Conservation (phyloP, 2,797 vertebrate species). For the Setipinna tenuifilis region DNA sequence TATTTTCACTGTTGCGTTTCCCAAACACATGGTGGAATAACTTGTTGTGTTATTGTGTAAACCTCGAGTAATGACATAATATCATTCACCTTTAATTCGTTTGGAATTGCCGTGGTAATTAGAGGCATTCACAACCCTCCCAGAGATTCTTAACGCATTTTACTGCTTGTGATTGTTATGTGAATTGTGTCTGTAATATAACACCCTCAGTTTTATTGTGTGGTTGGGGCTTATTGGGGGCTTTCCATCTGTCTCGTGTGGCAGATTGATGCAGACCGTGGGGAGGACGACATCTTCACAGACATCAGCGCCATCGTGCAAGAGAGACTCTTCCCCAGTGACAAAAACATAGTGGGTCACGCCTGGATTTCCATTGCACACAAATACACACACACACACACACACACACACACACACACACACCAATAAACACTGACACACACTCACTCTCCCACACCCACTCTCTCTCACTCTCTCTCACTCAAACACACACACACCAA, state of each 20-base stretch:
- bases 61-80: too few relatives aligned
- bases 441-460: too few relatives aligned
- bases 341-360: slow-evolving; percentile 40
- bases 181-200: not conserved
- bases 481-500: too few relatives aligned
- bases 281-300: slow-evolving; percentile 68
- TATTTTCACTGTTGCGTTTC: too few relatives aligned
- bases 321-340: slow-evolving; percentile 60
- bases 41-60: too few relatives aligned
- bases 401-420: not conserved
- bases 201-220: not conserved
- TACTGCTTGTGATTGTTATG: not conserved
- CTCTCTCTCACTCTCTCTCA: too few relatives aligned
- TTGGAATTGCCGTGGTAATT: not conserved
- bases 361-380: not conserved
- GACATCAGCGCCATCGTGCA: slow-evolving; percentile 65
- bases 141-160: not conserved
- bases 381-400: not conserved
- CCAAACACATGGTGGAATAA: too few relatives aligned
- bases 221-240: not conserved
- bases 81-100: not conserved
- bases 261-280: slow-evolving; percentile 71
- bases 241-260: not conserved
- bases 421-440: not conserved
- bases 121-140: not conserved